Percentiles rank a stretch among this genome's conserved stretches.
Conservation (phyloP, 2,888 invertebrate genomes). For the Eurois occulta region DNA sequence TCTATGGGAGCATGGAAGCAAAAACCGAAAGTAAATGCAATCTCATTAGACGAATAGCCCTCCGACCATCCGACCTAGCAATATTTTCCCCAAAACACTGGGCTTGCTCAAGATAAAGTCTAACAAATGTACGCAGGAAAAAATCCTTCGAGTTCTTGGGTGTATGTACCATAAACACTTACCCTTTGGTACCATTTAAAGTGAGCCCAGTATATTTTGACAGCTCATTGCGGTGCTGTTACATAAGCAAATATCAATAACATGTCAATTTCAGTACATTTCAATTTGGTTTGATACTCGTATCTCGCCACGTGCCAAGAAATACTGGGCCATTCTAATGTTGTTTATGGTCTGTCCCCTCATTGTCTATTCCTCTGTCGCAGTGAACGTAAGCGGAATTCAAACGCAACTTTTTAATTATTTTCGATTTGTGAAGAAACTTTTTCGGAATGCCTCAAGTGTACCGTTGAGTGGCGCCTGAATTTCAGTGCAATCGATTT, state of each 20-base stretch:
- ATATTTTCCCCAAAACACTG: slow-evolving; percentile 60
- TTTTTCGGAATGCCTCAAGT: slow-evolving; percentile 68
- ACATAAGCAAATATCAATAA: slow-evolving; percentile 31
- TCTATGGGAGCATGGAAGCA: slow-evolving; percentile 44
- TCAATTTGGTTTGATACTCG: slow-evolving; percentile 30
- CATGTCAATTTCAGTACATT: slow-evolving; percentile 47
- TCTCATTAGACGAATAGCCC: slow-evolving; percentile 61
- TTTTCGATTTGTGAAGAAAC: slow-evolving; percentile 72
- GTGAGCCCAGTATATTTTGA: slow-evolving; percentile 20
- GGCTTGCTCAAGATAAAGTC: slow-evolving; percentile 59
- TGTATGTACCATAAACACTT: slow-evolving; percentile 53
- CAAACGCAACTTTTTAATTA: slow-evolving; percentile 77
- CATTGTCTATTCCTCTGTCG: slow-evolving; percentile 69
- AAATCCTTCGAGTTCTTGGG: slow-evolving; percentile 40
- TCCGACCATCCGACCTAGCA: slow-evolving; percentile 51
- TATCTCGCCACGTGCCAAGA: slow-evolving; percentile 27
- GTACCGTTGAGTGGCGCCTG: slow-evolving; percentile 66
- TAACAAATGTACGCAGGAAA: slow-evolving; percentile 52
- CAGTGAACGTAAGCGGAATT: slow-evolving; percentile 65
- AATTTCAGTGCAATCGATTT: slow-evolving; percentile 69
- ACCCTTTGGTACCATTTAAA: slow-evolving; percentile 41
- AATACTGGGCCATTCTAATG: slow-evolving; percentile 27
- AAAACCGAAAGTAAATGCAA: slow-evolving; percentile 61
- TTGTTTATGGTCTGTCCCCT: slow-evolving; percentile 66
- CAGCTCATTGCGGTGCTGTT: slow-evolving; percentile 16